Evolutionary conservation across 2,888 invertebrate species (phyloP), one percentile per base, ranked within the genome.

Genomic region (Clusia tigrina): DNA sequence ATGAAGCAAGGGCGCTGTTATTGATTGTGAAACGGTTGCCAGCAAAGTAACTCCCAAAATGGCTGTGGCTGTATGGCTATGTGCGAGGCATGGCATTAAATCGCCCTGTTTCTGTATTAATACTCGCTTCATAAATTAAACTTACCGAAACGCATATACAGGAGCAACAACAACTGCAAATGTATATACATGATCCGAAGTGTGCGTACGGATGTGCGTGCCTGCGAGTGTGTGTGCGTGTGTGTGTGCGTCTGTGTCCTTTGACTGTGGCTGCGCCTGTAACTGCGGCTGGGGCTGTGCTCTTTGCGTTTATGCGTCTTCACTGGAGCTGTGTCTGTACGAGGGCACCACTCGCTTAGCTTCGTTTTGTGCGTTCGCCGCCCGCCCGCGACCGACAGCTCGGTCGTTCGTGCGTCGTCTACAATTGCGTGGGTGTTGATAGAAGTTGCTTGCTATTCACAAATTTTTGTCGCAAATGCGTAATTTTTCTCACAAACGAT

Each of bases 131-230:
- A 32, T 32, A 32, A 32, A 32, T 32, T 6, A 3, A 48, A 48
- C 48, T 48, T 15, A 56, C 51, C n/a, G 62, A 73, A 67, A 67
- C 73, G 78, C 71, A 78, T 73, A 68, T 76, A 72, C 54, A 70
- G 54, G 60, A 69, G 62, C 67, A 78, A 67, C 70, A 78, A 72
- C 68, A 77, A 71, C 68, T 73, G 71, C 67, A 76, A 74, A 71
- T 74, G 69, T 68, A 69, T 67, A 67, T 67, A 68, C 72, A 72
- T 72, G 69, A 64, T 72, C 65, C 67, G 63, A 60, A 58, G 32
- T 54, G 25, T 54, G 2, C 25, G 54, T 54, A 46, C 12, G 6
- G 46, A 59, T 60, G 66, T 63, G 58, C 61, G 54, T 56, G 59
- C 57, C 38, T 55, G 72, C 68, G 63, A 65, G 69, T 72, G 65